Conservation (phyloP, 2,888 invertebrate genomes). For the Macrophya alboannulata region DNA sequence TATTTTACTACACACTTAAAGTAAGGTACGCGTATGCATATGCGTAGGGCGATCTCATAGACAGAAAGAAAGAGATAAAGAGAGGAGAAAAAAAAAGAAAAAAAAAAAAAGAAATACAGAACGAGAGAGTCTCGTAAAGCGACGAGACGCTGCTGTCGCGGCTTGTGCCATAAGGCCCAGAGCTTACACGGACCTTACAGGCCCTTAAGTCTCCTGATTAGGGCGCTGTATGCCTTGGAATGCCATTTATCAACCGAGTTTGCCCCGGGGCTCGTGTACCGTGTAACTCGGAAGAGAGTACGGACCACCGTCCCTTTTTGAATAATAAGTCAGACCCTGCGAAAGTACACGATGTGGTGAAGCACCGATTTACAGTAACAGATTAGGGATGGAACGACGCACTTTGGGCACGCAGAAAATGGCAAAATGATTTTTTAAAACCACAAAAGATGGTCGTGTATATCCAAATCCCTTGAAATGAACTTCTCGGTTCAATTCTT, state of each 20-base stretch:
- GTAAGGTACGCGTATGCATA: neutral
- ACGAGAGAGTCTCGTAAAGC: constrained; percentile 23
- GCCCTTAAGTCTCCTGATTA: constrained; percentile 64
- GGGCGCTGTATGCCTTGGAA: constrained; percentile 63
- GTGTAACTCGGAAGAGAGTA: constrained; percentile 46
- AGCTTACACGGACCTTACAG: constrained; percentile 52
- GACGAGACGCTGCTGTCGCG: constrained; percentile 41
- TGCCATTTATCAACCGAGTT: constrained; percentile 66
- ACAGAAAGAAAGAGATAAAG: neutral
- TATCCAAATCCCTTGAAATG: neutral
- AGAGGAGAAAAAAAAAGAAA: neutral
- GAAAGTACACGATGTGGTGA: neutral
- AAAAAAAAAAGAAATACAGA: neutral
- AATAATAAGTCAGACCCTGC: neutral
- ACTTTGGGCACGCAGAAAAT: neutral
- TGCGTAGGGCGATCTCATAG: neutral
- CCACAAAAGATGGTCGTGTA: neutral
- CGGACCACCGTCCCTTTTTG: neutral
- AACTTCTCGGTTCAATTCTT: neutral
- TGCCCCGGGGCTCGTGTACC: neutral
- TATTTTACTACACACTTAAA: neutral
- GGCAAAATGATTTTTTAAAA: neutral
- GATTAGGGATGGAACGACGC: too few species aligned
- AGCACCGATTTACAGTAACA: neutral
- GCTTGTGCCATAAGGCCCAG: constrained; percentile 43